Conservation (phyloP, 2,888 invertebrate genomes). For the Reticulitermes lucifugus region DNA sequence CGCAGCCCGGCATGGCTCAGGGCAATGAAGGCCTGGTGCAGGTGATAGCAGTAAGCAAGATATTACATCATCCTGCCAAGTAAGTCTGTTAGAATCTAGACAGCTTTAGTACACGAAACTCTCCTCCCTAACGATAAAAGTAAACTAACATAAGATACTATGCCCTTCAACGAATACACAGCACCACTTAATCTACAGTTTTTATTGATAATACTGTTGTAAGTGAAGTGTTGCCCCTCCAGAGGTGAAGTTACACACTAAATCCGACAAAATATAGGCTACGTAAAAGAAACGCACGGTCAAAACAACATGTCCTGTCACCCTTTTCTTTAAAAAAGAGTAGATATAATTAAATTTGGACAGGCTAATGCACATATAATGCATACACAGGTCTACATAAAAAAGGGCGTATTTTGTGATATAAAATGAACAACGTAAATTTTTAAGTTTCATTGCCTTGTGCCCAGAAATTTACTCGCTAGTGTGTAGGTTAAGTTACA, state of each 20-base stretch:
- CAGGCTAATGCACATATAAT: neutral
- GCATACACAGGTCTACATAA: neutral
- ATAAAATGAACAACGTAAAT: neutral
- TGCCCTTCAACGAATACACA: neutral
- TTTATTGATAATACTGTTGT: conserved; percentile 4
- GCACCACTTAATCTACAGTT: neutral
- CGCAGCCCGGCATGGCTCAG: too few relatives aligned
- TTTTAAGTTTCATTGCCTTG: neutral
- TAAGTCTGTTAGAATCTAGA: neutral
- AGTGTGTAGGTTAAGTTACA: neutral
- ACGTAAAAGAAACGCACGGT: too few relatives aligned
- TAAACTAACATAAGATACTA: conserved; percentile 15
- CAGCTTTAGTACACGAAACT: neutral
- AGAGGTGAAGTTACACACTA: neutral
- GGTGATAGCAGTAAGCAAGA: too few relatives aligned
- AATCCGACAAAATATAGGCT: too few relatives aligned
- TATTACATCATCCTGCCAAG: neutral
- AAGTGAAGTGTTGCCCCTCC: neutral
- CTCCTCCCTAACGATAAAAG: neutral
- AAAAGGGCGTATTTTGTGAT: neutral
- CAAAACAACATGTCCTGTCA: neutral
- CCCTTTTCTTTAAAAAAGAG: neutral
- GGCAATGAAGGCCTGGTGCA: too few relatives aligned
- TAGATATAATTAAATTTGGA: neutral
- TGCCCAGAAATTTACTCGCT: neutral